Evolutionary conservation across 2,113 vertebrate species (phyloP), one percentile per base, ranked within the genome.

Genomic region (Suncus etruscus): DNA sequence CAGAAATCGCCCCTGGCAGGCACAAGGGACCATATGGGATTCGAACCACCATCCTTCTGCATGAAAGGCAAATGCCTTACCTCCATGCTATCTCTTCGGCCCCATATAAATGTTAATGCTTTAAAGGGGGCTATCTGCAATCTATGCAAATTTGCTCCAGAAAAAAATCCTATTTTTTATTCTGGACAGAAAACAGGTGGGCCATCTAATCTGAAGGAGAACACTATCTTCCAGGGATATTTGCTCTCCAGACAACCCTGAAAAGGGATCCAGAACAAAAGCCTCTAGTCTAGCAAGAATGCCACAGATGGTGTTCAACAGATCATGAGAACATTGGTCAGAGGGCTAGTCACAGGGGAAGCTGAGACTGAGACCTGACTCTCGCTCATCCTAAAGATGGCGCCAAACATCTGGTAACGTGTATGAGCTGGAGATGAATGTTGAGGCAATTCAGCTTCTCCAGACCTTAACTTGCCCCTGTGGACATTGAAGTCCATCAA

Each of bases 351-450:
- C 58, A 90, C 79, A n/a, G 16, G 29, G 24, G 29, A 47, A 50
- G 22, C 73, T 91, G 68, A 66, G 9, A 45, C 94, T 89, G 72
- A 73, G 45, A 84, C 65, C 16, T 54, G 79, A 61, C 20, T 50
- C 54, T 81, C 8, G 70, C 66, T 86, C 24, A 66, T 75, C 5
- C 81, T 79, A 45, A 87, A 65, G 8, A 61, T 45, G 47, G 16
- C 58, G 11, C 11, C 39, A n/a, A 70, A 31, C 14, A 22, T 77
- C 82, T 86, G 29, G 48, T 74, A 72, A 66, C 11, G n/a, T 58
- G 72, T 24, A 8, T 90, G 50, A 29, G 48, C 25, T 29, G 27
- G 47, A 80, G 69, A n/a, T 31, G 65, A 66, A 22, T 25, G 24
- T 2, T 15, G 18, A 31, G 39, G 24, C 54, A 77, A 39, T 14